Conservation (phyloP, 2,888 invertebrate genomes). For the Ochropleura plecta region DNA sequence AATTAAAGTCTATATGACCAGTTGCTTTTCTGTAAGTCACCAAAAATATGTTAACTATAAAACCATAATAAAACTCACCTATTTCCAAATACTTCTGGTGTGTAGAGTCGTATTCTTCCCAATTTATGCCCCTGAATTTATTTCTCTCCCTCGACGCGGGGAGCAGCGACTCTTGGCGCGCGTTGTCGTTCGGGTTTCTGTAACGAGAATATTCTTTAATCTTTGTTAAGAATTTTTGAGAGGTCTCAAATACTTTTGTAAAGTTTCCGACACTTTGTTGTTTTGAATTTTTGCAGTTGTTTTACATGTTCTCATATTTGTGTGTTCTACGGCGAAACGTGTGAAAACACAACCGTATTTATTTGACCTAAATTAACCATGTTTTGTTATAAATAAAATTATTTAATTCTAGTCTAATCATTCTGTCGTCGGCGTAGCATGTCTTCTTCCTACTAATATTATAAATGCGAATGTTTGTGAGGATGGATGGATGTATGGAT, state of each 20-base stretch:
- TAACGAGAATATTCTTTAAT: constrained; percentile 56
- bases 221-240: constrained; percentile 15
- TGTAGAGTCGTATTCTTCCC: constrained; percentile 98
- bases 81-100: constrained; percentile 98
- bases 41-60: neutral
- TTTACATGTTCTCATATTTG: neutral
- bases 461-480: no score
- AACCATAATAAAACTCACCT: constrained; percentile 90
- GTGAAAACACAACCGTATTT: no score
- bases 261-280: neutral
- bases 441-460: no score
- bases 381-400: no score
- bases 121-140: constrained; percentile 95
- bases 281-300: neutral
- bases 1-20: no score
- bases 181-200: constrained; percentile 96
- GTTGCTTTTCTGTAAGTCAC: neutral
- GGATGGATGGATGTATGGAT: no score
- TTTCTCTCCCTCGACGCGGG: constrained; percentile 96
- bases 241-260: neutral
- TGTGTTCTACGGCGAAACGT: no score
- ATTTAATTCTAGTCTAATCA: no score
- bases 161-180: constrained; percentile 94
- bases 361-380: no score
- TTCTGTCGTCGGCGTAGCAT: no score